A percentile compares a stretch with the other conserved stretches of the same genome.
Conservation (phyloP, 2,797 vertebrate species). For the Crypturellus tataupa region DNA sequence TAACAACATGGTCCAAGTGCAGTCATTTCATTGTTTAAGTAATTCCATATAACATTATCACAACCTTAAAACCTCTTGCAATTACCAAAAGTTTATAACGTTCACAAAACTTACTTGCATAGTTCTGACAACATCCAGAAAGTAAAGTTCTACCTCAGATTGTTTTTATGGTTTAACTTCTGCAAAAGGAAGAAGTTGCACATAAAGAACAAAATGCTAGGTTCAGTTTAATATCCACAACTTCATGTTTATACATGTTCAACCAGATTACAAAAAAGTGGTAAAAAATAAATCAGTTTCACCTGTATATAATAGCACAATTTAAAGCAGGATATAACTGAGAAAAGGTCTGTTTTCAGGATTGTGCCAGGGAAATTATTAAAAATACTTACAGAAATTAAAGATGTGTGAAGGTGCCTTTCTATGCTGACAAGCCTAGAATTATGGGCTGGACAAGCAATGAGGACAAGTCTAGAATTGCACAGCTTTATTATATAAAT, state of each 20-base stretch:
- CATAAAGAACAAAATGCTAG: slow-evolving; percentile 47
- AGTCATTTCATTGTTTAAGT: background rate
- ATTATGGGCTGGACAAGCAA: slow-evolving; percentile 63
- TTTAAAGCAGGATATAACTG: slow-evolving; percentile 40
- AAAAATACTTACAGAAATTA: slow-evolving; percentile 75
- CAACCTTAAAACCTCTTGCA: background rate
- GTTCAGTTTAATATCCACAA: slow-evolving; percentile 55
- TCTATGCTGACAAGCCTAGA: slow-evolving; percentile 55
- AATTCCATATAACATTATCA: background rate
- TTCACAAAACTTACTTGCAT: background rate
- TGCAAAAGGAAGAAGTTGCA: background rate
- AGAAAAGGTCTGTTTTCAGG: slow-evolving; percentile 60
- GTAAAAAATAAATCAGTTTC: slow-evolving; percentile 68
- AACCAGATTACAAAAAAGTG: slow-evolving; percentile 48
- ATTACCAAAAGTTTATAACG: background rate
- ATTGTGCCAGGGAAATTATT: slow-evolving; percentile 69
- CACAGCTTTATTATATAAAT: slow-evolving; percentile 57
- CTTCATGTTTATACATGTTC: slow-evolving; percentile 66
- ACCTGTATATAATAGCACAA: background rate
- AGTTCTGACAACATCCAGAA: background rate
- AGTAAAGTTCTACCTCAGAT: background rate
- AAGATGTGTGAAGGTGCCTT: slow-evolving; percentile 44
- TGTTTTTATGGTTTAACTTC: background rate
- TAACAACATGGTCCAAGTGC: background rate
- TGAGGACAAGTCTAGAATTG: slow-evolving; percentile 69